phyloP scores from a whole-genome alignment of 2,888 invertebrate genomes.

The Trichogramma dendrolimi region DNA sequence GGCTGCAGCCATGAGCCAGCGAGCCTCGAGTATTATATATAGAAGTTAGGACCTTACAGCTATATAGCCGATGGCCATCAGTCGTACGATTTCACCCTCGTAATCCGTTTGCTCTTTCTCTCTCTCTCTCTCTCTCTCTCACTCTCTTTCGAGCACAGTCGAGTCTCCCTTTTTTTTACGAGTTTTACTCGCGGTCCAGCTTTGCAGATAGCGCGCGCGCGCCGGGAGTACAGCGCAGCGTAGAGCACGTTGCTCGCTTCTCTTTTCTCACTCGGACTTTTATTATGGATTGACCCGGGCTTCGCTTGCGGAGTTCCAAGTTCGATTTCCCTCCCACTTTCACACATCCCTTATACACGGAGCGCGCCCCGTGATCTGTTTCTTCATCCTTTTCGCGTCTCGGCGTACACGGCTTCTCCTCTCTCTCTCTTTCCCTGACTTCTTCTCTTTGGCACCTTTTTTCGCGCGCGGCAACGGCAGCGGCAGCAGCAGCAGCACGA shows the following conservation, averaged over 20 bases:
- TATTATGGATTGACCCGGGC: slow-evolving; percentile 51
- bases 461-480: not conserved
- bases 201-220: slow-evolving; percentile 36
- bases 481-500: no score
- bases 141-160: no score
- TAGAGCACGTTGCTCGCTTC: no score
- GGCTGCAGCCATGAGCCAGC: no score
- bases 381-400: slow-evolving; percentile 10
- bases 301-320: slow-evolving; percentile 4
- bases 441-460: slow-evolving; percentile 8
- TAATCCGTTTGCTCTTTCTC: slow-evolving; percentile 46
- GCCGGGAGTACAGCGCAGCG: slow-evolving; percentile 41
- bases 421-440: not conserved
- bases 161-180: slow-evolving; percentile 43
- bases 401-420: slow-evolving; percentile 2
- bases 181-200: slow-evolving; percentile 23
- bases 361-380: no score
- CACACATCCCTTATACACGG: slow-evolving; percentile 4
- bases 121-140: no score
- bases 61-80: slow-evolving; percentile 32
- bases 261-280: slow-evolving; percentile 35
- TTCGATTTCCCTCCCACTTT: slow-evolving; percentile 23
- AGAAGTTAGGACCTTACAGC: slow-evolving; percentile 7
- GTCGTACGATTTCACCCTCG: slow-evolving; percentile 47
- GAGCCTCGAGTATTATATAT: no score